Evolutionary conservation across 1,140 invertebrate genomes (phyloP).

Genomic region (Elysia chlorotica): DNA sequence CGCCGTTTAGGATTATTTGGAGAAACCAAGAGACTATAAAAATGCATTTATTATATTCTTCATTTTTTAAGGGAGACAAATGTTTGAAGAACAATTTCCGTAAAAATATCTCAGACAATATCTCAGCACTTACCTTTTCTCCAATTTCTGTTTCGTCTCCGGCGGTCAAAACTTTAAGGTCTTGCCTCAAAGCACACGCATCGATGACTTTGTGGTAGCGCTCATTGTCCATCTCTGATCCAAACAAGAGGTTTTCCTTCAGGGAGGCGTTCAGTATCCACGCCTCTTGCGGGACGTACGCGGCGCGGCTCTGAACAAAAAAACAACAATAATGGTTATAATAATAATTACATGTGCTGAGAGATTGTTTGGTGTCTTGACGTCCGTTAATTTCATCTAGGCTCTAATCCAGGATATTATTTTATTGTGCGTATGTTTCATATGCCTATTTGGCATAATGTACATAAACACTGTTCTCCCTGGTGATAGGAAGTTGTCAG

Average conservation of each 20-base stretch:
- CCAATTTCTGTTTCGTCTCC: slow-evolving; percentile 71
- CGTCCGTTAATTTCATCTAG: too few relatives aligned
- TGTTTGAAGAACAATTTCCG: background rate
- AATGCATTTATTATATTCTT: background rate
- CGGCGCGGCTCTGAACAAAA: slow-evolving; percentile 51
- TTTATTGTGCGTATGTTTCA: too few relatives aligned
- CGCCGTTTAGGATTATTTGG: background rate
- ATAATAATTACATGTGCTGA: too few relatives aligned
- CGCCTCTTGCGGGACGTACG: slow-evolving; percentile 81
- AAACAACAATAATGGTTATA: too few relatives aligned
- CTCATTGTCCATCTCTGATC: slow-evolving; percentile 60
- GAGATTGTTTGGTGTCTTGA: too few relatives aligned
- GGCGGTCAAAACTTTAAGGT: slow-evolving; percentile 71
- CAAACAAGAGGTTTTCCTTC: slow-evolving; percentile 72
- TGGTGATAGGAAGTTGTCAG: too few relatives aligned
- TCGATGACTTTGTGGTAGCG: slow-evolving; percentile 64
- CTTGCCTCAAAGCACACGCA: slow-evolving; percentile 68
- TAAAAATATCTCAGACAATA: too few relatives aligned
- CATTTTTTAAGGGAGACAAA: background rate
- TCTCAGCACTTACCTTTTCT: slow-evolving; percentile 46
- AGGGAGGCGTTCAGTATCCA: slow-evolving; percentile 71
- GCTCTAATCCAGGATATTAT: too few relatives aligned
- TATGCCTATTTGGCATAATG: too few relatives aligned
- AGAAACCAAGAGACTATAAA: background rate
- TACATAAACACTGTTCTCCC: too few relatives aligned